phyloP scores from a whole-genome alignment of 2,888 invertebrate species.

The Ptilodon capucinus region DNA sequence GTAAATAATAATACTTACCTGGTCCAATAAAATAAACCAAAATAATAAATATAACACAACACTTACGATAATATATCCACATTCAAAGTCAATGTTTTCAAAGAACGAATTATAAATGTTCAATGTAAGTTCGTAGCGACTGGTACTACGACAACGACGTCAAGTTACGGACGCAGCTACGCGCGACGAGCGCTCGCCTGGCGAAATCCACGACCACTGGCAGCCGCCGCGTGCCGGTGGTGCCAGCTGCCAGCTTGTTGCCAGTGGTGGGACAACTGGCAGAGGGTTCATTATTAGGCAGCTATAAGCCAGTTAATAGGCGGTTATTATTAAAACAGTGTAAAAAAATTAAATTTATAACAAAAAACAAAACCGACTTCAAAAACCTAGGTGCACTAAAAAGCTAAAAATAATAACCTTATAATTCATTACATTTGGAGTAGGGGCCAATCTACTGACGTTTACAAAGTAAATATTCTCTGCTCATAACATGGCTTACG shows the following conservation, averaged over 20 bases:
- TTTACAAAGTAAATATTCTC: neutral
- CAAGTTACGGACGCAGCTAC: conserved; percentile 23
- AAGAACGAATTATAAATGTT: neutral
- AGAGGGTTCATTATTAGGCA: too few relatives aligned
- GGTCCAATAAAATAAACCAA: neutral
- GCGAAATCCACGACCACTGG: conserved; percentile 29
- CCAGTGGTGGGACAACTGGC: neutral
- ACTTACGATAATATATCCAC: neutral
- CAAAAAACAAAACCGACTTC: too few relatives aligned
- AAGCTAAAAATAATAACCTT: too few relatives aligned
- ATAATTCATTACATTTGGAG: too few relatives aligned
- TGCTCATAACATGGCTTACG: neutral
- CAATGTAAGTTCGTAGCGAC: neutral
- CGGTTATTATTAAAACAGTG: too few relatives aligned
- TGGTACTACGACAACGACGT: neutral
- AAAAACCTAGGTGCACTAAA: too few relatives aligned
- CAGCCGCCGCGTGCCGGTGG: neutral
- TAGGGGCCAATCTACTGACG: too few relatives aligned
- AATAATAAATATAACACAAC: neutral
- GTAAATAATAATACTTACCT: neutral
- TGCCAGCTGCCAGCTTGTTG: neutral
- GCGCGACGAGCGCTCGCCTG: conserved; percentile 30
- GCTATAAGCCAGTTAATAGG: too few relatives aligned
- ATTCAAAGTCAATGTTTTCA: neutral
- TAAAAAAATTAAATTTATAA: too few relatives aligned